These are phyloP conservation scores for Rhabdomys pumilio DNA, from an alignment of 2,797 vertebrate species.

Conservation along the genomic window DNA sequence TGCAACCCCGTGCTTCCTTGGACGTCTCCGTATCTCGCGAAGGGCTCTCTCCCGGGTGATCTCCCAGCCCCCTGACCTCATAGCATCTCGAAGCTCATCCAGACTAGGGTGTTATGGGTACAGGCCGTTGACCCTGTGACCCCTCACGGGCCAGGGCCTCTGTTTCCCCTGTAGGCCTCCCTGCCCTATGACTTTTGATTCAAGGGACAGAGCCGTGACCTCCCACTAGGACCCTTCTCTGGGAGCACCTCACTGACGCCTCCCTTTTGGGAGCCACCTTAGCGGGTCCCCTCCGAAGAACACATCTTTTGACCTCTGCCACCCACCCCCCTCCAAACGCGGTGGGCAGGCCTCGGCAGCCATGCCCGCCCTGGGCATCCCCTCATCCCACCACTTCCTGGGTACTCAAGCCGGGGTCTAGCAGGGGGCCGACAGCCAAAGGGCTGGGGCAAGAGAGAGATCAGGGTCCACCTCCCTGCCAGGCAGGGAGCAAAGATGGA, in stretches of 20 bases:
- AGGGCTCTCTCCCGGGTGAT: slow-evolving; percentile 69
- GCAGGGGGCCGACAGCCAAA: slow-evolving; percentile 76
- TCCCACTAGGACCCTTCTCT: slow-evolving; percentile 39
- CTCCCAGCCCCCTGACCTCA: slow-evolving; percentile 76
- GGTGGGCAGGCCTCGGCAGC: slow-evolving; percentile 82
- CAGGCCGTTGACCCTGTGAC: slow-evolving; percentile 66
- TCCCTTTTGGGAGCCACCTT: slow-evolving; percentile 20
- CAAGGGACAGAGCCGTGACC: slow-evolving; percentile 68
- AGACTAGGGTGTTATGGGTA: slow-evolving; percentile 71
- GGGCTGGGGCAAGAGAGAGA: slow-evolving; percentile 76
- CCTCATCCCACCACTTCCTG: slow-evolving; percentile 52
- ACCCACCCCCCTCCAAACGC: slow-evolving; percentile 57
- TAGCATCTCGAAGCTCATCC: slow-evolving; percentile 65
- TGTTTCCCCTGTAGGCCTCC: slow-evolving; percentile 50
- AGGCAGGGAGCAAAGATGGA: slow-evolving; percentile 88
- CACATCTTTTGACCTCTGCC: slow-evolving; percentile 79
- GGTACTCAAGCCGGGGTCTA: slow-evolving; percentile 77
- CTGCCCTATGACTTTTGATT: slow-evolving; percentile 50
- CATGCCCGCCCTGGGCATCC: slow-evolving; percentile 77
- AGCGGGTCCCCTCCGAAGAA: slow-evolving; percentile 21
- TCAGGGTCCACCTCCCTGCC: slow-evolving; percentile 69
- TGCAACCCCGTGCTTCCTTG: slow-evolving; percentile 66
- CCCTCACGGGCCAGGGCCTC: slow-evolving; percentile 28
- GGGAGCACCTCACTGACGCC: slow-evolving; percentile 18
- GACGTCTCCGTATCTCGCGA: slow-evolving; percentile 69